phyloP scores from a whole-genome alignment of 2,888 invertebrate genomes.

The Melikaiella ostensackeni region DNA sequence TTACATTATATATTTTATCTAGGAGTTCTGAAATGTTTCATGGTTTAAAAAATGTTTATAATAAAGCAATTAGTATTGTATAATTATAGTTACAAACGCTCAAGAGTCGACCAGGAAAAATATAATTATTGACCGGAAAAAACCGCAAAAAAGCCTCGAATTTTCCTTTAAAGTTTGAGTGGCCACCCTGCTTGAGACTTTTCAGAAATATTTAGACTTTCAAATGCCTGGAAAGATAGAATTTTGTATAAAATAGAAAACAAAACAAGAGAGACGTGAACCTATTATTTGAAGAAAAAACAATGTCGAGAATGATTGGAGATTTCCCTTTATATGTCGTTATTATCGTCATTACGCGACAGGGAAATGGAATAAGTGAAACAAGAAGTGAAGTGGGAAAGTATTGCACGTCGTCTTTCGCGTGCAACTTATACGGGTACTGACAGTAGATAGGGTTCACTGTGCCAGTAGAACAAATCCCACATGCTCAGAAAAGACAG shows the following conservation, averaged over 20 bases:
- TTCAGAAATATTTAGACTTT: no score
- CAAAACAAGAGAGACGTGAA: background rate
- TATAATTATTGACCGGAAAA: no score
- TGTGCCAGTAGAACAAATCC: slow-evolving; percentile 40
- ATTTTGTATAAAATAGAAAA: background rate
- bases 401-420: background rate
- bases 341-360: slow-evolving; percentile 36
- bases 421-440: background rate
- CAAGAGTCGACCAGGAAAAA: no score
- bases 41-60: no score
- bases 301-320: slow-evolving; percentile 18
- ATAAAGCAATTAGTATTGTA: no score
- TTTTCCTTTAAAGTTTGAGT: no score
- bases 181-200: no score
- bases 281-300: background rate
- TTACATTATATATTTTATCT: no score
- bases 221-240: no score
- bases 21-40: no score
- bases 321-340: slow-evolving; percentile 10
- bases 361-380: slow-evolving; percentile 1
- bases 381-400: slow-evolving; percentile 11
- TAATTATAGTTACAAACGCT: no score
- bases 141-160: no score
- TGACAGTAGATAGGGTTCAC: slow-evolving; percentile 10
- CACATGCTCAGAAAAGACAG: slow-evolving; percentile 10